Conservation (phyloP, 2,113 vertebrate genomes). For the Brienomyrus brachyistius region DNA sequence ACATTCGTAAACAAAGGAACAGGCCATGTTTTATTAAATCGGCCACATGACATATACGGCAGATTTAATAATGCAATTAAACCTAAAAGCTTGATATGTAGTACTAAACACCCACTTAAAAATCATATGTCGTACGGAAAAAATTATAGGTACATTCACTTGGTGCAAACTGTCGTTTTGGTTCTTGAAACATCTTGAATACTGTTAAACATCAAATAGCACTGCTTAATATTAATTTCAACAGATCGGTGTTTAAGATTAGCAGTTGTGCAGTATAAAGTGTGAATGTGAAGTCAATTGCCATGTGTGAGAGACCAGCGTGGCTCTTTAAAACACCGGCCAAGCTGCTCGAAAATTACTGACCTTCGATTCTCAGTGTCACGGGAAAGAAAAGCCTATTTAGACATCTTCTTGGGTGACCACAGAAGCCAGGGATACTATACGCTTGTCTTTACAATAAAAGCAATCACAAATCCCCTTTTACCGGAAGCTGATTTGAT, state of each 20-base stretch:
- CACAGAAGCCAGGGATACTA: not conserved
- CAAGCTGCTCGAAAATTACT: not conserved
- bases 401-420: not conserved
- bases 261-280: not conserved
- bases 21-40: constrained; percentile 30
- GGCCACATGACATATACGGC: constrained; percentile 12
- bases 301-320: not conserved
- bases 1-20: not conserved
- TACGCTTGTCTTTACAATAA: not conserved
- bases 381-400: not conserved
- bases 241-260: not conserved
- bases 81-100: constrained; percentile 11
- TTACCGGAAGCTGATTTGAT: not conserved
- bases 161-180: constrained; percentile 8
- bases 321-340: not conserved
- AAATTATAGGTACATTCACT: constrained; percentile 1
- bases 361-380: not conserved
- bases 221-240: constrained; percentile 1
- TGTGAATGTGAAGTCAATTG: not conserved
- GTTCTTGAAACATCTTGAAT: not conserved
- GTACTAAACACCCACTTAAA: constrained; percentile 4
- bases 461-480: constrained; percentile 23
- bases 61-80: constrained; percentile 1
- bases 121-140: not conserved
- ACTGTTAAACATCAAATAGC: constrained; percentile 16